Evolutionary conservation across 2,797 vertebrate genomes (phyloP), one percentile per base, ranked within the genome.

Genomic region (Brachyrhaphis roseni): DNA sequence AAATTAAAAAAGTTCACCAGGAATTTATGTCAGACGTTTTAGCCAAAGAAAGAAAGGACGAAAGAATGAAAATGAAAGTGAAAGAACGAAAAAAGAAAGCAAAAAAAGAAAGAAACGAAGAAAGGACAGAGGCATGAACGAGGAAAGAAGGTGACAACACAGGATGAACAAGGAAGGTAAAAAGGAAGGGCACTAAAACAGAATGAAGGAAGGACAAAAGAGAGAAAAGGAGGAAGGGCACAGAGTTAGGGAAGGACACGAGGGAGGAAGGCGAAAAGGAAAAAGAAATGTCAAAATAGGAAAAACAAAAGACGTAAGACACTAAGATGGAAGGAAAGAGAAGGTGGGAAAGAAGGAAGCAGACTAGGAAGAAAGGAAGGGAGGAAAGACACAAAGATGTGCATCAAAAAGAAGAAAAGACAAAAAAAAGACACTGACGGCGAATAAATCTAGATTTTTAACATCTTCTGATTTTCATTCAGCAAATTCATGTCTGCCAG

Each of bases 391-490:
- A 18, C 15, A 64, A 16, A 64, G 15, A 64, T 18, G 31, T 8
- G 36, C 1, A 64, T 7, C 3, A 41, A 11, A 36, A 68, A 43
- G 66, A 66, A 66, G 34, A 18, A 47, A 10, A 20, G 26, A 46
- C 41, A 46, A n/a, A 2, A 72, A 43, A n/a, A 43, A n/a, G 46
- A 31, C 16, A 3, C 45, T 6, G 45, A 45, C 0, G 0, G 15
- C 45, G 81, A 62, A 71, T n/a, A 79, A 68, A 39, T 68, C 20
- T 12, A 68, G 36, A 68, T 23, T 64, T 41, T 41, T 41, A 8
- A 26, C 34, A 41, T 20, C 1, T 41, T 41, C 1, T 23, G 10
- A 41, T 26, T 41, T 41, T 68, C 23, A 1, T 36, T 36, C 15
- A 64, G 36, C 59, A 64, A 8, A 64, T 31, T 64, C 12, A 8